phyloP scores from a whole-genome alignment of 1,140 invertebrate genomes.

The Drosophila cardini region DNA sequence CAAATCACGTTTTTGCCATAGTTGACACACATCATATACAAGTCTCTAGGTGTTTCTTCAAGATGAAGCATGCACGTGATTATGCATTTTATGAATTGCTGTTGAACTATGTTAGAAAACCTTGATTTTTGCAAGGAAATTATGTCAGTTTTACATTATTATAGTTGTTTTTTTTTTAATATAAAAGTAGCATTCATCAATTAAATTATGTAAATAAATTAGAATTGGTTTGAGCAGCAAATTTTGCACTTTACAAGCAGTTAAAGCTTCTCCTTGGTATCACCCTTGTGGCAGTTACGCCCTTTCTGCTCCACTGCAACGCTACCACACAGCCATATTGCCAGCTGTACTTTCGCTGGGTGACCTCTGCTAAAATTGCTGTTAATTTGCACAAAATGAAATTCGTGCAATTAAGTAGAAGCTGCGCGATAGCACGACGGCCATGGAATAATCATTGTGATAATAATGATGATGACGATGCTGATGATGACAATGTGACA shows the following conservation, averaged over 20 bases:
- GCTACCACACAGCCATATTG: conserved; percentile 27
- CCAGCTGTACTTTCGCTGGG: conserved; percentile 54
- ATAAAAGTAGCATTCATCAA: no score
- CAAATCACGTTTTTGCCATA: conserved; percentile 74
- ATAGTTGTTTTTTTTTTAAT: no score
- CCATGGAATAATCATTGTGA: conserved; percentile 37
- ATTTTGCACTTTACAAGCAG: conserved; percentile 10
- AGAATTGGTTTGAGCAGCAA: no score
- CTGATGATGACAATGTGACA: conserved; percentile 16
- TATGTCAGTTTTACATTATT: no score
- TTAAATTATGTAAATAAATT: no score
- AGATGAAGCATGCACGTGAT: conserved; percentile 59
- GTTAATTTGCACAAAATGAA: conserved; percentile 84
- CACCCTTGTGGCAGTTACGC: conserved; percentile 20
- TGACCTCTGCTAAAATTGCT: conserved; percentile 73
- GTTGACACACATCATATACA: conserved; percentile 49
- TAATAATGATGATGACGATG: conserved; percentile 33
- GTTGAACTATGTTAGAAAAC: conserved; percentile 50
- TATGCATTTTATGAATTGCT: conserved; percentile 70
- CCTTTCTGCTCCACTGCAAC: not conserved
- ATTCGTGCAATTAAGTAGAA: conserved; percentile 79
- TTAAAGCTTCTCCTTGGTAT: conserved; percentile 30
- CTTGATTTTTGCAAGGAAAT: conserved; percentile 54
- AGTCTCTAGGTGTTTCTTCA: not conserved
- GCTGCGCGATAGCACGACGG: conserved; percentile 23